phyloP scores from a whole-genome alignment of 1,140 invertebrate species.

The Brachionus asplanchnoidis region DNA sequence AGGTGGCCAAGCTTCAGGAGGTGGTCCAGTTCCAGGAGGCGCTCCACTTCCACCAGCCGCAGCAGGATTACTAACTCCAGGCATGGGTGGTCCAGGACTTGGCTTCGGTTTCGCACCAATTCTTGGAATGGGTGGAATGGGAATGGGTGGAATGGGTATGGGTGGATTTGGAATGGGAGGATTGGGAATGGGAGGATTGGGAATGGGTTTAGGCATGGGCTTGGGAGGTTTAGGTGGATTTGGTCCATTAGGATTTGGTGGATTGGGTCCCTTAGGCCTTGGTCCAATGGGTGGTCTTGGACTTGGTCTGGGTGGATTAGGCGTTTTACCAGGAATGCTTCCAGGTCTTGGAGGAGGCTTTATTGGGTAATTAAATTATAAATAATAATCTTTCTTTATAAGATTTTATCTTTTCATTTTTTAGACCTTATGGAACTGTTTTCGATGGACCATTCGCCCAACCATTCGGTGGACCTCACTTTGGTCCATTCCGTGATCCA shows the following conservation, averaged over 20 bases:
- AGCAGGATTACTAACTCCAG: background rate
- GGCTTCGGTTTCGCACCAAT: slow-evolving; percentile 24
- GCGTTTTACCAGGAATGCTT: background rate
- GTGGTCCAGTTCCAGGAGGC: background rate
- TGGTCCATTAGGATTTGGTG: background rate
- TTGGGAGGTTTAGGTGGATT: background rate
- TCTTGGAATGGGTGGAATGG: background rate
- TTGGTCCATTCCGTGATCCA: slow-evolving; percentile 41
- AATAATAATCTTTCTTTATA: background rate
- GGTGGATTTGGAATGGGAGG: background rate
- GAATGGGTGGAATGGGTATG: background rate
- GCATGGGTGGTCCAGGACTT: slow-evolving; percentile 13
- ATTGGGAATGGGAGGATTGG: background rate
- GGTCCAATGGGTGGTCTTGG: slow-evolving; percentile 1
- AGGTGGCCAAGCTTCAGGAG: background rate
- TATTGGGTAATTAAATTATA: background rate
- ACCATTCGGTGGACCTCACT: slow-evolving; percentile 26
- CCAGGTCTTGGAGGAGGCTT: slow-evolving; percentile 25
- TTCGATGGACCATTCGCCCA: slow-evolving; percentile 37
- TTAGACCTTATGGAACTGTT: slow-evolving; percentile 34
- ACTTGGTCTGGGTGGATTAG: background rate
- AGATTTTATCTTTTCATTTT: background rate
- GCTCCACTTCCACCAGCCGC: background rate
- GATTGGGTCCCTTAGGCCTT: background rate
- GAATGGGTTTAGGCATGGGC: background rate